A percentile compares a stretch with the other conserved stretches of the same genome.
Conservation (phyloP, 2,888 invertebrate genomes). For the Phaonia tiefii region DNA sequence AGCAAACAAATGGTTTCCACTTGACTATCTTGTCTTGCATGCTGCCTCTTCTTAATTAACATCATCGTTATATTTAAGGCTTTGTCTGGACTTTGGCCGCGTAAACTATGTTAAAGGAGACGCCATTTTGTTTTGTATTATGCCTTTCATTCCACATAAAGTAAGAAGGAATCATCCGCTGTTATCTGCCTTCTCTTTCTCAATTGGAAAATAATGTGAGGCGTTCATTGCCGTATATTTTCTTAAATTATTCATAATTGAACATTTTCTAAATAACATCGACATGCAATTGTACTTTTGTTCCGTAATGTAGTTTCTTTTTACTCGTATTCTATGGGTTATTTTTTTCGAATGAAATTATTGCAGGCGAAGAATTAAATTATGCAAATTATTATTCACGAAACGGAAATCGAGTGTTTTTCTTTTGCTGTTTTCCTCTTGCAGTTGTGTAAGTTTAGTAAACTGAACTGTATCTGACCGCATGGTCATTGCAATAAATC, state of each 20-base stretch:
- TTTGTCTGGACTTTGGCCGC: slow-evolving; percentile 26
- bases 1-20: slow-evolving; percentile 56
- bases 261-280: slow-evolving; percentile 37
- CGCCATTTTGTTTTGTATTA: slow-evolving; percentile 67
- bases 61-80: slow-evolving; percentile 68
- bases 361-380: slow-evolving; percentile 46
- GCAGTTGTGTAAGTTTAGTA: not conserved
- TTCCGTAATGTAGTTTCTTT: slow-evolving; percentile 57
- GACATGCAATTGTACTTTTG: slow-evolving; percentile 70
- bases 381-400: not conserved
- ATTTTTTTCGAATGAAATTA: slow-evolving; percentile 71
- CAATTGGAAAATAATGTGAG: slow-evolving; percentile 70
- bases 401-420: slow-evolving; percentile 53
- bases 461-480: not conserved
- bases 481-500: not conserved
- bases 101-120: slow-evolving; percentile 56
- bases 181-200: slow-evolving; percentile 74
- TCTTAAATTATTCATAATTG: slow-evolving; percentile 36
- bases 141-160: slow-evolving; percentile 28
- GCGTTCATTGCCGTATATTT: slow-evolving; percentile 17
- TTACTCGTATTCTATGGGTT: slow-evolving; percentile 45
- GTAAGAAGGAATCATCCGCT: not conserved
- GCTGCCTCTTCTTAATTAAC: slow-evolving; percentile 75
- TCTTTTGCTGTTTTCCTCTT: not conserved
- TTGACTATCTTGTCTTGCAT: slow-evolving; percentile 63